Evolutionary conservation across 2,888 invertebrate species (phyloP).

Genomic region (Drosophila rubida): DNA sequence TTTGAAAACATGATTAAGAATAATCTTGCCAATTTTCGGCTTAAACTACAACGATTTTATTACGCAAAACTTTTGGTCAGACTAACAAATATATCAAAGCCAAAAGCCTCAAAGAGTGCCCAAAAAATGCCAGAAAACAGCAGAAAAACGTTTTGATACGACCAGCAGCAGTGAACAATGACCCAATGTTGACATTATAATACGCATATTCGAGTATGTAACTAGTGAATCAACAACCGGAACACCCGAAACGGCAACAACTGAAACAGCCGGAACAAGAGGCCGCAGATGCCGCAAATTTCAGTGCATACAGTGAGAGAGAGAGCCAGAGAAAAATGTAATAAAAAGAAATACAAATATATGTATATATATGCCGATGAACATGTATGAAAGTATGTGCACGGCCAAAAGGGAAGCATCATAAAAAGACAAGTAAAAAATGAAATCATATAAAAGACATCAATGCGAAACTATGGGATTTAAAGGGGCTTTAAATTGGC

Average conservation of each 20-base stretch:
- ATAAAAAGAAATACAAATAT: constrained; percentile 43
- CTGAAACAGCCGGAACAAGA: constrained; percentile 55
- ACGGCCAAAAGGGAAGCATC: constrained; percentile 31
- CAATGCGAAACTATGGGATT: constrained; percentile 73
- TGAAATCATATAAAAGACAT: constrained; percentile 74
- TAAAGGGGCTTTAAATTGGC: constrained; percentile 74
- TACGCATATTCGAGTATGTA: constrained; percentile 69
- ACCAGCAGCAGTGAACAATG: constrained; percentile 65
- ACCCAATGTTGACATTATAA: constrained; percentile 79
- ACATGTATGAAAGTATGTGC: constrained; percentile 1
- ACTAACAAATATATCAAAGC: constrained; percentile 74
- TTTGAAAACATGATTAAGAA: constrained; percentile 4
- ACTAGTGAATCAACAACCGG: constrained; percentile 66
- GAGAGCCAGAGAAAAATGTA: constrained; percentile 56
- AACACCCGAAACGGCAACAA: constrained; percentile 43
- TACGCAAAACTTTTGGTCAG: constrained; percentile 66
- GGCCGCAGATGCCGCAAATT: constrained; percentile 77
- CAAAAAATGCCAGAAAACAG: constrained; percentile 41
- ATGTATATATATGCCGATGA: not conserved
- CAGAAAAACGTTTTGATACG: constrained; percentile 52
- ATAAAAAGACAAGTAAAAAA: constrained; percentile 55
- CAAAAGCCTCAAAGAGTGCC: constrained; percentile 59
- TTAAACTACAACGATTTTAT: constrained; percentile 65
- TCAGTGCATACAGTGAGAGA: constrained; percentile 49
- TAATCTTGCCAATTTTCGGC: constrained; percentile 54